Conservation (phyloP, 2,888 invertebrate species). For the Aromia moschata region DNA sequence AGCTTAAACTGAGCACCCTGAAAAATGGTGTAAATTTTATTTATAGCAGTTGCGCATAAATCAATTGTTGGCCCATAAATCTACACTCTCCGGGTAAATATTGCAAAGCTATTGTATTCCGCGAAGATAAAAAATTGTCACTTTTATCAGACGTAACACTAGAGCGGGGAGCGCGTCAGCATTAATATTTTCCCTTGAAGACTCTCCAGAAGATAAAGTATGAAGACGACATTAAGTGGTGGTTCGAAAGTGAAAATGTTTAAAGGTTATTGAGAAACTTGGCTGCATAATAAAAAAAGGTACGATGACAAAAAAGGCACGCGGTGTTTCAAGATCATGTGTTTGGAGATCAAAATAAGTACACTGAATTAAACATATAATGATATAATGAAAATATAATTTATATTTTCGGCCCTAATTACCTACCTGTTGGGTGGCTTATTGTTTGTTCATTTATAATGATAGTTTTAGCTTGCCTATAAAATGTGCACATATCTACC, state of each 20-base stretch:
- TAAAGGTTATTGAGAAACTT: neutral
- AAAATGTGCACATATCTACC: no score
- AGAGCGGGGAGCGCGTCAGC: neutral
- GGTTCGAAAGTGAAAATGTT: neutral
- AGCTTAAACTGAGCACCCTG: constrained; percentile 23
- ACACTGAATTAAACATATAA: no score
- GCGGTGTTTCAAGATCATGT: no score
- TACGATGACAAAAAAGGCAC: neutral
- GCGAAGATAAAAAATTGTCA: constrained; percentile 16
- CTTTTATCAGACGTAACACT: constrained; percentile 1
- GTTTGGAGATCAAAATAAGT: no score
- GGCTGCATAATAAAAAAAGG: neutral
- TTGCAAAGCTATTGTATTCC: constrained; percentile 21
- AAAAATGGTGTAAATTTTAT: constrained; percentile 32
- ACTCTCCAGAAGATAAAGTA: neutral
- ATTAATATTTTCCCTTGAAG: neutral
- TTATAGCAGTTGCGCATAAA: constrained; percentile 31
- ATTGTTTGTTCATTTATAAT: no score
- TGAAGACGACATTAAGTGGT: neutral
- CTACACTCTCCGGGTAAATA: constrained; percentile 23
- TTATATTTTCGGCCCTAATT: no score
- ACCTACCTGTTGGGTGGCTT: no score
- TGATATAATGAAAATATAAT: no score
- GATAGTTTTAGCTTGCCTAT: no score
- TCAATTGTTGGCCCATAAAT: constrained; percentile 28